Evolutionary conservation across 2,797 vertebrate genomes (phyloP), one percentile per base, ranked within the genome.

Genomic region (Buphagus erythrorhynchus): DNA sequence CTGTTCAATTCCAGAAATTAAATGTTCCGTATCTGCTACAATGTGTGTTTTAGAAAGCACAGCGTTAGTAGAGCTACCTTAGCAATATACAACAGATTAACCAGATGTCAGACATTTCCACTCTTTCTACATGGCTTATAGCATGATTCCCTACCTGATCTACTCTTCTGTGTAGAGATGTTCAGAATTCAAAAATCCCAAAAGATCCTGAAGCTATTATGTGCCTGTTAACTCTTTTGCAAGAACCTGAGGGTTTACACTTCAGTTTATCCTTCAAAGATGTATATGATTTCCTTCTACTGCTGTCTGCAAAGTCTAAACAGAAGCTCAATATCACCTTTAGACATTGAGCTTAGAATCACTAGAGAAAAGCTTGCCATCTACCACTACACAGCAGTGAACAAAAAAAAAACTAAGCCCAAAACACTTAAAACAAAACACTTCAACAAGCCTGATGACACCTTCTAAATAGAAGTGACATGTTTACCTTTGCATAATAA

Each of bases 81-180:
- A 77, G 29, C 18, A 59, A 49, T 7, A 19, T 10, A 13, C 1
- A 11, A 7, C 0, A 0, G 46, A 61, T 8, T 51, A 79, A 66
- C 3, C 5, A 69, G 31, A 31, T 12, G 20, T 18, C 3, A 3
- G 31, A 75, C 4, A 11, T 2, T 75, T 76, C 24, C 33, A 38
- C 45, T 61, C 65, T 65, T 38, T 59, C 35, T 43, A 36, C 5
- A 7, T 10, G 20, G 29, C 21, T 43, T 59, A 14, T 1, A 80
- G 28, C 0, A 0, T 1, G 2, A 67, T 48, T 89, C 28, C 28
- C 24, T 58, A 31, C 69, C 7, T 31, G 12, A 59, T 62, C 40
- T 55, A 11, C 25, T 63, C 10, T 15, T 76, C 58, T 42, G 20
- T 19, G 26, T 16, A 33, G 26, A 65, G n/a, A 4, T 31, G 20